These are phyloP conservation scores for Clavelina lepadiformis DNA, from an alignment of 23 tunicate genomes.

Conservation along the genomic window DNA sequence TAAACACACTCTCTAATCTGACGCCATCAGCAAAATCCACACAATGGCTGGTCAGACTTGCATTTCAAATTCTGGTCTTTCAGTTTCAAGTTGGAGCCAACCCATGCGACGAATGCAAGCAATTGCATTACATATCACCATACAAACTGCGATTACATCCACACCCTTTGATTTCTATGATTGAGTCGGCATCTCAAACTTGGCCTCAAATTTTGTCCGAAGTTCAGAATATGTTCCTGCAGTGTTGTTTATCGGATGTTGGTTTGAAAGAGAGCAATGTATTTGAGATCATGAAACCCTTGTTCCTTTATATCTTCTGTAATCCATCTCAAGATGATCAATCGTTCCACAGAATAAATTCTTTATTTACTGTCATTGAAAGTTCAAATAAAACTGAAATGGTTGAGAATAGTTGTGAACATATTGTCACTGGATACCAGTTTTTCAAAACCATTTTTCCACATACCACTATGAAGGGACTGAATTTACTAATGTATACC, in stretches of 20 bases:
- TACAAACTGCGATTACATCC: constrained; percentile 33
- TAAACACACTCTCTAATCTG: constrained; percentile 12
- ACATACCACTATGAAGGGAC: too few species aligned
- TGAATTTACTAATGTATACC: too few species aligned
- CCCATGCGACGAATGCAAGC: not conserved
- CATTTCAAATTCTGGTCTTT: constrained; percentile 6
- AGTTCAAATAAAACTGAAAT: too few species aligned
- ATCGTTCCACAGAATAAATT: not conserved
- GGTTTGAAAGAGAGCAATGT: not conserved
- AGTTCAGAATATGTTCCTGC: constrained; percentile 9
- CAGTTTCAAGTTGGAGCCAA: not conserved
- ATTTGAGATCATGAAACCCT: constrained; percentile 23
- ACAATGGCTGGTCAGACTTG: constrained; percentile 15
- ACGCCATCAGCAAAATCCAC: constrained; percentile 1
- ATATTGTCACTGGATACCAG: too few species aligned
- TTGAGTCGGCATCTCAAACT: constrained; percentile 23
- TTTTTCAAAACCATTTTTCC: too few species aligned
- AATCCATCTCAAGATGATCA: constrained; percentile 23
- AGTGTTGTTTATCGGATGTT: not conserved
- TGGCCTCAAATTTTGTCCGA: constrained; percentile 19
- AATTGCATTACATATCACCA: not conserved
- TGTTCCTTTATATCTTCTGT: constrained; percentile 20
- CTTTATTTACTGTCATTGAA: constrained; percentile 10
- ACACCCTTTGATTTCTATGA: constrained; percentile 71
- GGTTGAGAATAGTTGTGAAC: too few species aligned